Percentiles rank a stretch among this genome's conserved stretches.
Evolutionary conservation across 2,797 vertebrate genomes (phyloP).

Genomic region (Anas georgica): DNA sequence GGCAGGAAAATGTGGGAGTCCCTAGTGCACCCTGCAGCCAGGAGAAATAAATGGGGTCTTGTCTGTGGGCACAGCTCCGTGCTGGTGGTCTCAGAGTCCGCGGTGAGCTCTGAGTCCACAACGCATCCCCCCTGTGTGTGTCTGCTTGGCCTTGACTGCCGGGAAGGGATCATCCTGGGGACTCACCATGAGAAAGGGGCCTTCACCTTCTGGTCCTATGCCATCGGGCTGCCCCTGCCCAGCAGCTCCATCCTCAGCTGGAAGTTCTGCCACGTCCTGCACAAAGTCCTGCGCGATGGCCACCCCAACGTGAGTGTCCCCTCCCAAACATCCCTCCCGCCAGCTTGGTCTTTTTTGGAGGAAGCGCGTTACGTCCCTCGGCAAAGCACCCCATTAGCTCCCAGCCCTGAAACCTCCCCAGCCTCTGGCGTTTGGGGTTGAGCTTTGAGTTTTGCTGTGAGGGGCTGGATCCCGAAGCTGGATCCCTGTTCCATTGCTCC

Average conservation of each 20-base stretch:
- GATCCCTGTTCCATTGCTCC: background rate
- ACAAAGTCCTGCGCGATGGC: slow-evolving; percentile 94
- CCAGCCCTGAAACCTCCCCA: accelerated
- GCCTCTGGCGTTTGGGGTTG: background rate
- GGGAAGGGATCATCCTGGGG: slow-evolving; percentile 93
- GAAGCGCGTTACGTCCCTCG: accelerated
- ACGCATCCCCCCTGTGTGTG: accelerated
- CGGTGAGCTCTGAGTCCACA: accelerated
- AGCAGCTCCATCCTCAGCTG: slow-evolving; percentile 95
- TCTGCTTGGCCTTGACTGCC: slow-evolving; percentile 76
- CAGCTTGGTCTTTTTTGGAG: too few species aligned
- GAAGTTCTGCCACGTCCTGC: slow-evolving; percentile 98
- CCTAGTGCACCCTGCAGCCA: accelerated
- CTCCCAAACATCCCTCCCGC: accelerated
- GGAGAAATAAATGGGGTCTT: background rate
- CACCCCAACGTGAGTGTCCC: slow-evolving; percentile 89
- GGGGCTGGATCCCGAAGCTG: accelerated
- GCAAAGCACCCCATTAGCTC: background rate
- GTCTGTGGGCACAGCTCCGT: accelerated
- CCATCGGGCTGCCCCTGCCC: slow-evolving; percentile 90
- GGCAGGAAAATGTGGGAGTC: background rate
- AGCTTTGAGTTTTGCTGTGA: background rate
- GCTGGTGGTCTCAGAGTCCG: accelerated
- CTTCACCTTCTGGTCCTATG: slow-evolving; percentile 96
- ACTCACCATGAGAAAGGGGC: slow-evolving; percentile 97